Percentiles rank a stretch among this genome's conserved stretches.
phyloP scores from a whole-genome alignment of 2,888 invertebrate genomes.

The Tiliacea citrago region DNA sequence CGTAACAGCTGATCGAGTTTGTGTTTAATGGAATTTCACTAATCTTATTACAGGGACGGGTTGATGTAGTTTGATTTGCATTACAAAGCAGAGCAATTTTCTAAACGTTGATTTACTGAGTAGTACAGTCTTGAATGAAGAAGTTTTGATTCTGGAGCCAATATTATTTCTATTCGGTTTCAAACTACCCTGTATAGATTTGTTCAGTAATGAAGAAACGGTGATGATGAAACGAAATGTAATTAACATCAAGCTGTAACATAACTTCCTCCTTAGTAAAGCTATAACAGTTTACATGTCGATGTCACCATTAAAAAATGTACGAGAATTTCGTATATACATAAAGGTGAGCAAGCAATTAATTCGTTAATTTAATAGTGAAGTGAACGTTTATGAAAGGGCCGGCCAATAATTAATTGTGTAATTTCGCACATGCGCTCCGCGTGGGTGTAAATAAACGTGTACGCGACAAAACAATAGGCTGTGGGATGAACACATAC shows the following conservation, averaged over 20 bases:
- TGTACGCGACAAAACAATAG: conserved; percentile 77
- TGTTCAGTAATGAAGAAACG: conserved; percentile 13
- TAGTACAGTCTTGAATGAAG: not conserved
- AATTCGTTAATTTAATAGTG: conserved; percentile 50
- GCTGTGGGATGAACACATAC: conserved; percentile 79
- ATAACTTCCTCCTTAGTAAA: conserved; percentile 29
- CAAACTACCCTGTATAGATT: not conserved
- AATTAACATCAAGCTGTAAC: conserved; percentile 26
- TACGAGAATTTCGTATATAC: conserved; percentile 22
- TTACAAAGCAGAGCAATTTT: conserved; percentile 18
- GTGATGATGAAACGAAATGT: conserved; percentile 17
- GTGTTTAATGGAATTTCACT: conserved; percentile 50
- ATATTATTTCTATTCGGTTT: conserved; percentile 9
- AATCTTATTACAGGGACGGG: conserved; percentile 37
- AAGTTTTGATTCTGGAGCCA: not conserved
- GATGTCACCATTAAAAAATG: conserved; percentile 40
- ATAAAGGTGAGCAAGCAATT: conserved; percentile 47
- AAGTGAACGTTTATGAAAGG: conserved; percentile 62
- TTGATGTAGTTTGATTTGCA: conserved; percentile 37
- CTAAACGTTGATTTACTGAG: not conserved
- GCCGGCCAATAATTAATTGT: conserved; percentile 69
- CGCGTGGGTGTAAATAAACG: conserved; percentile 73
- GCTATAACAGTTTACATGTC: conserved; percentile 30
- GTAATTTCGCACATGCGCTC: conserved; percentile 70
- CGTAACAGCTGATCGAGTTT: conserved; percentile 55